These are phyloP conservation scores for Anarsia innoxiella DNA, from an alignment of 2,888 invertebrate genomes.

Conservation along the genomic window DNA sequence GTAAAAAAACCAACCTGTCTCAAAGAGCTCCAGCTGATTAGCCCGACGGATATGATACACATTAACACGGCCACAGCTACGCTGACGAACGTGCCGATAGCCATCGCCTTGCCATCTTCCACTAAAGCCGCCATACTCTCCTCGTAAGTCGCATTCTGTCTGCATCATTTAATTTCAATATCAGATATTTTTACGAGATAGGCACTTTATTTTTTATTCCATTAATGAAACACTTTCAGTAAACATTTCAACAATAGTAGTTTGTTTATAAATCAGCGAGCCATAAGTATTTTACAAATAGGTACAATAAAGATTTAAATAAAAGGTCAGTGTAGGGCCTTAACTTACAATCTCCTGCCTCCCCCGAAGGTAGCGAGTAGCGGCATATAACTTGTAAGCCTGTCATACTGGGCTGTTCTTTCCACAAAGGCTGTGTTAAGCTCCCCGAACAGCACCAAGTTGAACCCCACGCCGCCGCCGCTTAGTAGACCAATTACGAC, in stretches of 20 bases:
- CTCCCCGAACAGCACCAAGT: constrained; percentile 77
- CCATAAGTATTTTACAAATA: too few relatives aligned
- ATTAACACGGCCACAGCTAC: constrained; percentile 42
- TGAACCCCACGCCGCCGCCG: constrained; percentile 67
- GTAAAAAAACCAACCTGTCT: constrained; percentile 52
- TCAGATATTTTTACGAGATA: too few relatives aligned
- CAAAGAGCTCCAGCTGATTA: constrained; percentile 75
- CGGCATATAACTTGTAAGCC: constrained; percentile 46
- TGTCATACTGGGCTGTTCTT: constrained; percentile 40
- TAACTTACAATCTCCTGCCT: too few relatives aligned
- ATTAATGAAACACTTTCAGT: too few relatives aligned
- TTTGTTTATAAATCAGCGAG: too few relatives aligned
- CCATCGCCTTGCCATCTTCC: constrained; percentile 72
- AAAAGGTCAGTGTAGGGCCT: too few relatives aligned
- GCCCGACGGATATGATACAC: constrained; percentile 66
- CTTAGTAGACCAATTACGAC: constrained; percentile 47
- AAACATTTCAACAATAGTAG: too few relatives aligned
- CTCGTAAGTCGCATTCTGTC: too few relatives aligned
- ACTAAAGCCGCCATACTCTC: constrained; percentile 71
- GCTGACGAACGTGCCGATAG: constrained; percentile 58
- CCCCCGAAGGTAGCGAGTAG: constrained; percentile 50
- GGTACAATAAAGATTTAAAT: too few relatives aligned
- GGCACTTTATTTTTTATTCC: too few relatives aligned
- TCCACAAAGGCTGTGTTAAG: constrained; percentile 77
- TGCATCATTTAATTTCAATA: too few relatives aligned